These are phyloP conservation scores for Nixonia krombeini DNA, from an alignment of 1,140 invertebrate genomes.

Conservation along the genomic window DNA sequence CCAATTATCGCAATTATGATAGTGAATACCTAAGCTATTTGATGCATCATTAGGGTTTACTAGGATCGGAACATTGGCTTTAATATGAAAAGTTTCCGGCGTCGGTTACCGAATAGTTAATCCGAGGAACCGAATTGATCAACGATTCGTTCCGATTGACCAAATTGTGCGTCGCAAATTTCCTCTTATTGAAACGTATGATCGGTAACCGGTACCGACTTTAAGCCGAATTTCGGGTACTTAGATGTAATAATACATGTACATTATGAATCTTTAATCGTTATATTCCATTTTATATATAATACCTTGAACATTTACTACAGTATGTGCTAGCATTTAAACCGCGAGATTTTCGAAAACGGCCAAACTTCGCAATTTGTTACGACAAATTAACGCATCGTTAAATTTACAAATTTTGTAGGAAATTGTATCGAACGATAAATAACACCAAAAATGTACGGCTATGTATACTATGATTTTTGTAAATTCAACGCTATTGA, in stretches of 20 bases:
- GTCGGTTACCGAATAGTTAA: not conserved
- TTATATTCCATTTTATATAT: conserved; percentile 54
- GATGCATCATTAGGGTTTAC: conserved; percentile 1
- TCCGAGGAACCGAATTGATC: not conserved
- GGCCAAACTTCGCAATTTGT: not conserved
- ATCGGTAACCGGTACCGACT: not conserved
- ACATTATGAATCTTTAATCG: not conserved
- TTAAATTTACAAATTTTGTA: too few species aligned
- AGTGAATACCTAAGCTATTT: not conserved
- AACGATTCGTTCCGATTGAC: conserved; percentile 12
- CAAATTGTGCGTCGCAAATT: conserved; percentile 12
- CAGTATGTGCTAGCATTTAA: conserved; percentile 53
- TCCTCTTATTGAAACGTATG: conserved; percentile 10
- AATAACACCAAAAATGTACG: too few species aligned
- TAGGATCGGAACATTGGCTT: too few species aligned
- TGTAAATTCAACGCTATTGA: too few species aligned
- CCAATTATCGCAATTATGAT: conserved; percentile 4
- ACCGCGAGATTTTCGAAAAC: conserved; percentile 38
- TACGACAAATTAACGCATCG: too few species aligned
- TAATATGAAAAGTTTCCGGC: not conserved
- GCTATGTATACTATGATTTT: too few species aligned
- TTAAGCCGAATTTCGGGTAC: not conserved
- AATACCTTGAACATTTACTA: conserved; percentile 51
- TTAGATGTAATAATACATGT: conserved; percentile 1
- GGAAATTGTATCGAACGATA: too few species aligned